Conservation (phyloP, 2,113 vertebrate species). For the Tachysurus vachellii region DNA sequence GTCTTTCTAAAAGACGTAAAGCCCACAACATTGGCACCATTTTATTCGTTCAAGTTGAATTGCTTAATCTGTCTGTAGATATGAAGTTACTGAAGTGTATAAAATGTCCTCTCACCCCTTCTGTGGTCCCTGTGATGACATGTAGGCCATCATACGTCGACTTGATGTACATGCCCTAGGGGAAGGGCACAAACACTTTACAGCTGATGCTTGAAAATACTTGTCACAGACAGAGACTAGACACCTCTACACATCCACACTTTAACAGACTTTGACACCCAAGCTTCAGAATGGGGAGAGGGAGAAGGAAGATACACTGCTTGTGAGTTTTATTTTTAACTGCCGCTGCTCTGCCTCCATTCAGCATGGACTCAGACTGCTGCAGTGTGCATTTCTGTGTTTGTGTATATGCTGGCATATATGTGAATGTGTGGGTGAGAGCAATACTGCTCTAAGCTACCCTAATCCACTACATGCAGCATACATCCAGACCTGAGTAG, state of each 20-base stretch:
- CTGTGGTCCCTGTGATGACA: slow-evolving; percentile 55
- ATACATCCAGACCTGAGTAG: background rate
- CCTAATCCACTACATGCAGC: background rate
- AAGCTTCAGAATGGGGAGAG: slow-evolving; percentile 38
- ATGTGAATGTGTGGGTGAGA: background rate
- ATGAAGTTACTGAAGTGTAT: slow-evolving; percentile 5
- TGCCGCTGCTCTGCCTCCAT: slow-evolving; percentile 64
- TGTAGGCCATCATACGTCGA: slow-evolving; percentile 55
- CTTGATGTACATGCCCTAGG: slow-evolving; percentile 56
- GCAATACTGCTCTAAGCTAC: slow-evolving; percentile 10
- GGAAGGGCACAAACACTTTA: slow-evolving; percentile 44
- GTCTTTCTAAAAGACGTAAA: background rate
- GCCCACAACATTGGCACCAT: background rate
- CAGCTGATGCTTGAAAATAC: slow-evolving; percentile 28
- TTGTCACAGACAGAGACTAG: slow-evolving; percentile 12
- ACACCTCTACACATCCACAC: background rate
- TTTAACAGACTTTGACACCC: slow-evolving; percentile 47
- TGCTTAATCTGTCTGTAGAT: background rate
- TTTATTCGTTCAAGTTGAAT: background rate
- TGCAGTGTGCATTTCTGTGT: slow-evolving; percentile 52
- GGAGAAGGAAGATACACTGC: slow-evolving; percentile 52
- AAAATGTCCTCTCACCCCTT: slow-evolving; percentile 44
- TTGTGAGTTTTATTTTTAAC: slow-evolving; percentile 68
- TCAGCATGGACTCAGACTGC: slow-evolving; percentile 64
- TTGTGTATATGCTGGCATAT: slow-evolving; percentile 51